A percentile compares a stretch with the other conserved stretches of the same genome.
Conservation (phyloP, 2,113 vertebrate genomes). For the Nothobranchius kuhntae region DNA sequence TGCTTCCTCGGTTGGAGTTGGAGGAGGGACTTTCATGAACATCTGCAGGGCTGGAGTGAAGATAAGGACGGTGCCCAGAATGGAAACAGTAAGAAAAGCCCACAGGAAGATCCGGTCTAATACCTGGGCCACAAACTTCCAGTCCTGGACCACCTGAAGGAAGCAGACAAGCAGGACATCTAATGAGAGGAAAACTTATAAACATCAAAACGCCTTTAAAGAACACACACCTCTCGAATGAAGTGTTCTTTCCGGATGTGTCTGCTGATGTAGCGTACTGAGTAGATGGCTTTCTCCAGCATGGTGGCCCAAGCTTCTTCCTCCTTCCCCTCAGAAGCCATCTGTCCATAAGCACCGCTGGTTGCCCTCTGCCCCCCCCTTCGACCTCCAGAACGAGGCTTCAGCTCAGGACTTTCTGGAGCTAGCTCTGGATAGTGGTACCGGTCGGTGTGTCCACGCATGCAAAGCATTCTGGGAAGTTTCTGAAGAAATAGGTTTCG, state of each 20-base stretch:
- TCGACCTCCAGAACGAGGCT: conserved; percentile 66
- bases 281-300: conserved; percentile 90
- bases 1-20: conserved; percentile 51
- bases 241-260: conserved; percentile 96
- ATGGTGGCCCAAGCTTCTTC: conserved; percentile 86
- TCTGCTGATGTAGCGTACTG: conserved; percentile 92
- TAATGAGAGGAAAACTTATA: neutral
- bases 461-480: conserved; percentile 88
- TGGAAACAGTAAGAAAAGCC: conserved; percentile 88
- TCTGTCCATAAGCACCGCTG: conserved; percentile 54
- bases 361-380: conserved; percentile 53
- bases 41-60: conserved; percentile 91
- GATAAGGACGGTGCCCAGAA: conserved; percentile 90
- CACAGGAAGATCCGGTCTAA: conserved; percentile 95
- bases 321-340: conserved; percentile 76
- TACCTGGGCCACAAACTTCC: conserved; percentile 97
- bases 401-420: conserved; percentile 72
- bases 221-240: conserved; percentile 85
- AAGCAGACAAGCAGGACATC: neutral
- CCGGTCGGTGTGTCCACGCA: conserved; percentile 89
- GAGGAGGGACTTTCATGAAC: conserved; percentile 80
- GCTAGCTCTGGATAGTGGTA: conserved; percentile 85
- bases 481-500: conserved; percentile 92
- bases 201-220: too few relatives aligned
- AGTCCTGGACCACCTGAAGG: conserved; percentile 92